phyloP scores from a whole-genome alignment of 2,888 invertebrate species.

The Pseudococcus viburni region DNA sequence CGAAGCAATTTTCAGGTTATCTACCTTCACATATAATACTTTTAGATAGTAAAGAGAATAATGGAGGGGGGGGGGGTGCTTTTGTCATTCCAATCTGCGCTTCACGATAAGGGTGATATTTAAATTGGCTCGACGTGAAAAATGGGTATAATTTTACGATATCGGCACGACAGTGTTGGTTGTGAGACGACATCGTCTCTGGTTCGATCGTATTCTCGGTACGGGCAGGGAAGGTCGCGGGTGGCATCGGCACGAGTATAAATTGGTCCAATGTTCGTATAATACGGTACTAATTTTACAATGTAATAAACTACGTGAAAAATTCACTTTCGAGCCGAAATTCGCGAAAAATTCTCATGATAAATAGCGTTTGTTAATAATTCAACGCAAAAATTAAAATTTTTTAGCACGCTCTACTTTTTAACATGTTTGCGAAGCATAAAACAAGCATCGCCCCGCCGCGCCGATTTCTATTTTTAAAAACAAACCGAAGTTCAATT shows the following conservation, averaged over 20 bases:
- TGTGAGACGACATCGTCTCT: not conserved
- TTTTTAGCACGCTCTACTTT: slow-evolving; percentile 54
- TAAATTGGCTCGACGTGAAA: not conserved
- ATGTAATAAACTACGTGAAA: slow-evolving; percentile 23
- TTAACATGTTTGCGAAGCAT: slow-evolving; percentile 50
- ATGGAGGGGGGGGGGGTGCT: not conserved
- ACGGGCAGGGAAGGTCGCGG: not conserved
- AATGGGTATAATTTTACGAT: not conserved
- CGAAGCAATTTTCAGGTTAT: slow-evolving; percentile 13
- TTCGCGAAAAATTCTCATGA: not conserved
- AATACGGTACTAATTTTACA: not conserved
- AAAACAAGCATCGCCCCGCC: slow-evolving; percentile 26
- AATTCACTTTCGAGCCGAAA: not conserved
- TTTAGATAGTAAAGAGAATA: too few relatives aligned
- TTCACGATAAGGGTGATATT: slow-evolving; percentile 6
- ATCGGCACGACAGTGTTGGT: not conserved
- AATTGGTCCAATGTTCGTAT: not conserved
- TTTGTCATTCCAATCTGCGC: not conserved
- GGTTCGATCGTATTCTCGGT: not conserved
- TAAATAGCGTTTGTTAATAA: slow-evolving; percentile 28
- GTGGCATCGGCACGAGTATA: not conserved
- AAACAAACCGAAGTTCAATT: slow-evolving; percentile 51
- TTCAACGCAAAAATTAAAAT: slow-evolving; percentile 50
- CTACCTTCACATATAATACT: not conserved
- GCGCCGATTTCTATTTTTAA: slow-evolving; percentile 48